Evolutionary conservation across 2,113 vertebrate species (phyloP), one percentile per base, ranked within the genome.

Genomic region (Bettongia penicillata): DNA sequence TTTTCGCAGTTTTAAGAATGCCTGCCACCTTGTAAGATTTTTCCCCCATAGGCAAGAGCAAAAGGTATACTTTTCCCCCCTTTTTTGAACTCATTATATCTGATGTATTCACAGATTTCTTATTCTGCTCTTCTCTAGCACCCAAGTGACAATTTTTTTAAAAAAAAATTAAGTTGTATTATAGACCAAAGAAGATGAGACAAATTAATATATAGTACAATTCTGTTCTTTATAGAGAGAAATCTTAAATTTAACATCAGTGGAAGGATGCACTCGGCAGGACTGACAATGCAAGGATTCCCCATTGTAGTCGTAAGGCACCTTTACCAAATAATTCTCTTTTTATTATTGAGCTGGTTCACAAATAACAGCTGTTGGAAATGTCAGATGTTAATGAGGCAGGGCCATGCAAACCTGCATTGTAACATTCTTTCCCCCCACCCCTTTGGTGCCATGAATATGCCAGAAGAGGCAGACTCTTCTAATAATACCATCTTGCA

Each of bases 401-500:
- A 55, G 97, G 98, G 98, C 98, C 98, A 98, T 22, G 19, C 97
- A 98, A 98, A 98, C 98, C 97, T 98, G 97, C 98, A 99, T 98
- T 98, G 97, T 97, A 98, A 98, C 98, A 98, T 97, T 98, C 97
- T 97, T 95, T 97, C 96, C 97, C 94, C 92, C 95, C 90, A 48
- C 48, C 31, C 37, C 94, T 97, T 97, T 95, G 96, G 96, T 97
- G 95, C 98, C 94, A 98, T 98, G 99, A 98, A 98, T 99, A 98
- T 98, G 98, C 98, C 98, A 98, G 98, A 98, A 97, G 98, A 98
- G 98, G 98, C 98, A 98, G 98, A 97, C 98, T 98, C 97, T 98
- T 98, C 98, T 99, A 99, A 99, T 99, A 99, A 99, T 98, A 99
- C 99, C 99, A 98, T 99, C 99, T 99, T 98, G 98, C 96, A 97